These are phyloP conservation scores for Sardinella longiceps DNA, from an alignment of 2,797 vertebrate genomes.

Conservation along the genomic window DNA sequence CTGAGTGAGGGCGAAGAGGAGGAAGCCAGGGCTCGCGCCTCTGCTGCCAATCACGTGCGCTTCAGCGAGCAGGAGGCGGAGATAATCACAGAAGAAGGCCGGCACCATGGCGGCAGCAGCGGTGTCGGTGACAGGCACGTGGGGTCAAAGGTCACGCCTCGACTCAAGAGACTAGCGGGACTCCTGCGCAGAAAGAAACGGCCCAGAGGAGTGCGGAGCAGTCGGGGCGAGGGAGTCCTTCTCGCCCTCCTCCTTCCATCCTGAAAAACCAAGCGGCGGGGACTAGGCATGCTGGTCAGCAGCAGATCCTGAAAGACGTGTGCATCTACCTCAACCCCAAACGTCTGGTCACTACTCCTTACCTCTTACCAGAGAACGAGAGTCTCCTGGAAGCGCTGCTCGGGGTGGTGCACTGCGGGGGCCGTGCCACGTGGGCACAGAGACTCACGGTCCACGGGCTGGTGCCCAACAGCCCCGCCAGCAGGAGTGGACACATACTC, in stretches of 20 bases:
- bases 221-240: slow-evolving; percentile 51
- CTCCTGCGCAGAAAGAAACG: slow-evolving; percentile 81
- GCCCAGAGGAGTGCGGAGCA: slow-evolving; percentile 35
- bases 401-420: slow-evolving; percentile 83
- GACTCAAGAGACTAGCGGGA: slow-evolving; percentile 83
- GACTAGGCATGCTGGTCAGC: slow-evolving; percentile 23
- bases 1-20: slow-evolving; percentile 93
- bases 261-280: slow-evolving; percentile 80
- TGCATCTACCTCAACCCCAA: slow-evolving; percentile 91
- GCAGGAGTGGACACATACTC: slow-evolving; percentile 86
- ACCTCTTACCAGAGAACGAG: slow-evolving; percentile 66
- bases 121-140: neutral
- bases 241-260: slow-evolving; percentile 82
- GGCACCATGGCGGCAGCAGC: slow-evolving; percentile 51
- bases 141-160: slow-evolving; percentile 62
- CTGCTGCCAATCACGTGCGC: slow-evolving; percentile 85
- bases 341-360: slow-evolving; percentile 67
- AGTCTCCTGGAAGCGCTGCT: slow-evolving; percentile 86
- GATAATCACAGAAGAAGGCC: slow-evolving; percentile 81
- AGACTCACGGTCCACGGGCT: slow-evolving; percentile 87
- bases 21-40: slow-evolving; percentile 72
- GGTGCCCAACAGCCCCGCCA: slow-evolving; percentile 84
- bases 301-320: slow-evolving; percentile 84
- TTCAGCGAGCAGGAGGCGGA: slow-evolving; percentile 92
- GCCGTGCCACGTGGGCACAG: slow-evolving; percentile 49